A percentile compares a stretch with the other conserved stretches of the same genome.
phyloP scores from a whole-genome alignment of 1,140 invertebrate species.

The Myzus persicae region DNA sequence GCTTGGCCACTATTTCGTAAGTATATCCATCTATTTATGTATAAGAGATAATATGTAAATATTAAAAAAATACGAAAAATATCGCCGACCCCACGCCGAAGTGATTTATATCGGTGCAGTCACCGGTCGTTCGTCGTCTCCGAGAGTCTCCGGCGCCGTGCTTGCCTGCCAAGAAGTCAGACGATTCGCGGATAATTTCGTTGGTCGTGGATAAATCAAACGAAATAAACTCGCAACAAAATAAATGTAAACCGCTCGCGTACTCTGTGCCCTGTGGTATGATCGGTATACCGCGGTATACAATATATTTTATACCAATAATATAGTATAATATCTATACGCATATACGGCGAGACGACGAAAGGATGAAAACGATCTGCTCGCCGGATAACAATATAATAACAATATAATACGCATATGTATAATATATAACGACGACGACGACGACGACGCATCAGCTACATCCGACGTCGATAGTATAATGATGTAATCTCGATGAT shows the following conservation, averaged over 20 bases:
- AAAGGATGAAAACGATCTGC: not conserved
- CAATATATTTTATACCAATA: not conserved
- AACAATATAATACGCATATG: no score
- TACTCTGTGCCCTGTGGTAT: not conserved
- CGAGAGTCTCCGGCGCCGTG: not conserved
- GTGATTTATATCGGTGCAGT: not conserved
- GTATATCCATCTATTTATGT: not conserved
- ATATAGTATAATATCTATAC: not conserved
- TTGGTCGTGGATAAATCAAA: not conserved
- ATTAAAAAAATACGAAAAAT: not conserved
- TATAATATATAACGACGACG: not conserved
- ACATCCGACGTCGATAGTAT: not conserved
- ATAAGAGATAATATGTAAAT: not conserved
- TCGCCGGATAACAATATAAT: not conserved
- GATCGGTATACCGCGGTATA: no score
- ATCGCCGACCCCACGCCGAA: not conserved
- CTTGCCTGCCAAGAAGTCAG: not conserved
- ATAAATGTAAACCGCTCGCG: not conserved
- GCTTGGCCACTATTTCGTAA: not conserved
- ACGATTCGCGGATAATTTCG: not conserved
- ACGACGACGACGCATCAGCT: not conserved
- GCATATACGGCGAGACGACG: not conserved
- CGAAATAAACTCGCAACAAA: not conserved
- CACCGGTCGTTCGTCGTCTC: no score
- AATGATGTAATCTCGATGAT: conserved; percentile 19